These are phyloP conservation scores for Clarias laeviceps DNA, from an alignment of 2,797 vertebrate species.

Conservation along the genomic window DNA sequence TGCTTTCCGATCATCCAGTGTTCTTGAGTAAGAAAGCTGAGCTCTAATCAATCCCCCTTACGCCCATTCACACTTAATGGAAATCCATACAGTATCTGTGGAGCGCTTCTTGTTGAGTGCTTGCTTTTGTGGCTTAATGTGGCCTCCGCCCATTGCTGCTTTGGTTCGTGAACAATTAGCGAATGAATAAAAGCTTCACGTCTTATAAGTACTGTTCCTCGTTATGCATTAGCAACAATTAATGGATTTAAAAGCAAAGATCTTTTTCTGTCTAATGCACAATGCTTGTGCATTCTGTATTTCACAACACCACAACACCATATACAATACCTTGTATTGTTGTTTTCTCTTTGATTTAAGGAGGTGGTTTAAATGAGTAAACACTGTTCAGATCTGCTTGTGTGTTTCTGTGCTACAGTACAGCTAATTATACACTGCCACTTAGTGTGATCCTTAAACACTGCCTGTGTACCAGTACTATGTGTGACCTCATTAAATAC, in stretches of 20 bases:
- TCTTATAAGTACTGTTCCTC: not conserved
- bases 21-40: constrained; percentile 19
- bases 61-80: constrained; percentile 25
- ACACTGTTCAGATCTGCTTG: constrained; percentile 32
- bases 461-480: constrained; percentile 8
- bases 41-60: constrained; percentile 36
- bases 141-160: not conserved
- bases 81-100: constrained; percentile 9
- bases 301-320: not conserved
- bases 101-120: not conserved
- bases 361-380: constrained; percentile 10
- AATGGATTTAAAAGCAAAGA: constrained; percentile 9
- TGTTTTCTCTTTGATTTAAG: not conserved
- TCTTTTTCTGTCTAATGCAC: not conserved
- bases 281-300: not conserved
- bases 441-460: constrained; percentile 18
- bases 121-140: constrained; percentile 22
- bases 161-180: constrained; percentile 23
- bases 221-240: constrained; percentile 2
- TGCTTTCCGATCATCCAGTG: constrained; percentile 5
- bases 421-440: constrained; percentile 24
- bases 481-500: constrained; percentile 23
- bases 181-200: constrained; percentile 19
- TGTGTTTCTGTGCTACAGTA: constrained; percentile 8
- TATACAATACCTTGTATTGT: not conserved